Evolutionary conservation across 2,888 invertebrate species (phyloP).

Genomic region (Ypsolopha scabrella): DNA sequence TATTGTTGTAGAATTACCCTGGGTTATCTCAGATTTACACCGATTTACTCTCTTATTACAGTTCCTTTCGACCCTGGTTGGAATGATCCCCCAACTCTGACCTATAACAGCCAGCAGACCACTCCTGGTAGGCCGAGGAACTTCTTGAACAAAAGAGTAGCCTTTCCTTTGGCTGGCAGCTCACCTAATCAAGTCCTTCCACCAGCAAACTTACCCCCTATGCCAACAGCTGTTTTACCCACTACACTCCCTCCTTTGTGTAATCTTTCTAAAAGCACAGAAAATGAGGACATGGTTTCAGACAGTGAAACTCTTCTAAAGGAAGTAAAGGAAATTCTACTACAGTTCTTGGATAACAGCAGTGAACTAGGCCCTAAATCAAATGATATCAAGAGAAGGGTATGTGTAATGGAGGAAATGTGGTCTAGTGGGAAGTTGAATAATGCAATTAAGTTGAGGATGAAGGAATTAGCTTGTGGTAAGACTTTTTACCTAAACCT

Average conservation of each 20-base stretch:
- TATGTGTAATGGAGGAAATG: slow-evolving; percentile 67
- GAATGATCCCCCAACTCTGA: slow-evolving; percentile 69
- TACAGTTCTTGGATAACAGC: slow-evolving; percentile 37
- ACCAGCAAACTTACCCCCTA: slow-evolving; percentile 32
- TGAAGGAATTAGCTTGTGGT: slow-evolving; percentile 70
- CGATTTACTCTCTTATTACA: slow-evolving; percentile 18
- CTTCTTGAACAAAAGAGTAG: slow-evolving; percentile 65
- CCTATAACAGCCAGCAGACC: slow-evolving; percentile 47
- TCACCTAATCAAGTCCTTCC: slow-evolving; percentile 16
- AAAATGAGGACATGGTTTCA: slow-evolving; percentile 18
- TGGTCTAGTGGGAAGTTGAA: slow-evolving; percentile 70
- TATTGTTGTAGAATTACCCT: not conserved
- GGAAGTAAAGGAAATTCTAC: slow-evolving; percentile 42
- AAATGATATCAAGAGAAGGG: slow-evolving; percentile 65
- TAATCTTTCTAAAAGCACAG: slow-evolving; percentile 10
- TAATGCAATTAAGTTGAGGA: slow-evolving; percentile 47
- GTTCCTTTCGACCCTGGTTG: slow-evolving; percentile 65
- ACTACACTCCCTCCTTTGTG: slow-evolving; percentile 14
- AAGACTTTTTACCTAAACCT: slow-evolving; percentile 10
- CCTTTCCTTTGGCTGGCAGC: slow-evolving; percentile 51
- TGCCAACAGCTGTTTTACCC: slow-evolving; percentile 19
- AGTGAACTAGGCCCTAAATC: slow-evolving; percentile 50
- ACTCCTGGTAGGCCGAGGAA: slow-evolving; percentile 53
- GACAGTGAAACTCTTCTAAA: slow-evolving; percentile 35
- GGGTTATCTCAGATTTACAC: not conserved